phyloP scores from a whole-genome alignment of 2,113 vertebrate genomes.

The Malaclemys terrapin region DNA sequence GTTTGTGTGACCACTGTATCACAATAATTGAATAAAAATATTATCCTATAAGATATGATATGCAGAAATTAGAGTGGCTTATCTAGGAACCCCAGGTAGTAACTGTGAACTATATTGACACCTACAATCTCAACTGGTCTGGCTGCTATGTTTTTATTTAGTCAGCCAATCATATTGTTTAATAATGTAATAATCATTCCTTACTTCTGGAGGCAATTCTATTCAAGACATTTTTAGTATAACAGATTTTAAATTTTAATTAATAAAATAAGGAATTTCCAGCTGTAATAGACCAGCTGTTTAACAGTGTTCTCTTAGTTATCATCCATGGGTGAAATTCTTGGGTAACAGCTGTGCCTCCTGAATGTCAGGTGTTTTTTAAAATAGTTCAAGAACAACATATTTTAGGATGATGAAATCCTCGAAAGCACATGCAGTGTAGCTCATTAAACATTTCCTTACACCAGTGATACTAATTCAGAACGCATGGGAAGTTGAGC shows the following conservation, averaged over 20 bases:
- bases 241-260: too few species aligned
- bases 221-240: too few species aligned
- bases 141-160: neutral
- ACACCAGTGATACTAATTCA: neutral
- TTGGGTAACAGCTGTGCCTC: too few species aligned
- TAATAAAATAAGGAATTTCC: too few species aligned
- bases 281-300: too few species aligned
- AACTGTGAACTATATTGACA: neutral
- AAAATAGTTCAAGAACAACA: neutral
- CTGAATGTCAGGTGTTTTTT: neutral
- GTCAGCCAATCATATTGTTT: neutral
- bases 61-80: neutral
- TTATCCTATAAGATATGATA: neutral
- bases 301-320: too few species aligned
- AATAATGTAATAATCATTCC: neutral
- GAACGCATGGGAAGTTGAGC: neutral
- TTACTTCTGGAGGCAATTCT: neutral
- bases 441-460: neutral
- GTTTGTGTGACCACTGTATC: neutral
- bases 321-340: too few species aligned
- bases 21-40: neutral
- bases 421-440: neutral
- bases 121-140: neutral
- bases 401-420: neutral
- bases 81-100: neutral